Evolutionary conservation across 2,888 invertebrate genomes (phyloP).

Genomic region (Eristalinus aeneus): DNA sequence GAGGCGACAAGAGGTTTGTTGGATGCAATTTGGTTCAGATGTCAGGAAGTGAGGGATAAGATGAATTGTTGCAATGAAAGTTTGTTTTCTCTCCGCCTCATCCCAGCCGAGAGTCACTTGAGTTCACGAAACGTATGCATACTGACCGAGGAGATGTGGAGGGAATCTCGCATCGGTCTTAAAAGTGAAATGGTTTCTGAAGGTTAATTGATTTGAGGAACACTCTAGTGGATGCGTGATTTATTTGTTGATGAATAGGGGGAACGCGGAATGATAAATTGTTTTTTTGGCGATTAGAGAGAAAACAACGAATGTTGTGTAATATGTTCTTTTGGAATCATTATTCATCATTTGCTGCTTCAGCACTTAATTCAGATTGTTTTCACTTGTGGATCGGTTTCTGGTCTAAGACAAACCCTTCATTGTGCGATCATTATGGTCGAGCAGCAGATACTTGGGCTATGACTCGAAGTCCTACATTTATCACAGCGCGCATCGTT

Average conservation of each 20-base stretch:
- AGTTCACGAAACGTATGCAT: background rate
- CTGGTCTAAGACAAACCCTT: background rate
- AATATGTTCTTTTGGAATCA: background rate
- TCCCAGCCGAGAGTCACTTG: background rate
- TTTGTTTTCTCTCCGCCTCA: constrained; percentile 1
- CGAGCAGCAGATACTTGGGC: background rate
- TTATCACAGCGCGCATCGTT: background rate
- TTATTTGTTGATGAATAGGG: constrained; percentile 14
- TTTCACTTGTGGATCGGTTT: background rate
- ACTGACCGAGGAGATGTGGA: background rate
- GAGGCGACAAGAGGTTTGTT: background rate
- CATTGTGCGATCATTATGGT: background rate
- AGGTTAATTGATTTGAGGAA: constrained; percentile 20
- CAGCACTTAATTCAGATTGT: background rate
- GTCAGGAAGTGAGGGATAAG: constrained; percentile 28
- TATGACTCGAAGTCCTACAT: background rate
- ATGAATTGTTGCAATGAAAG: constrained; percentile 36
- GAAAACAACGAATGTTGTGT: background rate
- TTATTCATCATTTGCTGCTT: background rate
- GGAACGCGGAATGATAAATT: constrained; percentile 24
- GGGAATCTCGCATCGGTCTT: background rate
- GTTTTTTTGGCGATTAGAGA: background rate
- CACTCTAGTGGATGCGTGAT: background rate
- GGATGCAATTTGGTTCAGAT: constrained; percentile 22
- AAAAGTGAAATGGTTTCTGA: constrained; percentile 46